Evolutionary conservation across 2,113 vertebrate genomes (phyloP).

Genomic region (Corythoichthys haematopterus): DNA sequence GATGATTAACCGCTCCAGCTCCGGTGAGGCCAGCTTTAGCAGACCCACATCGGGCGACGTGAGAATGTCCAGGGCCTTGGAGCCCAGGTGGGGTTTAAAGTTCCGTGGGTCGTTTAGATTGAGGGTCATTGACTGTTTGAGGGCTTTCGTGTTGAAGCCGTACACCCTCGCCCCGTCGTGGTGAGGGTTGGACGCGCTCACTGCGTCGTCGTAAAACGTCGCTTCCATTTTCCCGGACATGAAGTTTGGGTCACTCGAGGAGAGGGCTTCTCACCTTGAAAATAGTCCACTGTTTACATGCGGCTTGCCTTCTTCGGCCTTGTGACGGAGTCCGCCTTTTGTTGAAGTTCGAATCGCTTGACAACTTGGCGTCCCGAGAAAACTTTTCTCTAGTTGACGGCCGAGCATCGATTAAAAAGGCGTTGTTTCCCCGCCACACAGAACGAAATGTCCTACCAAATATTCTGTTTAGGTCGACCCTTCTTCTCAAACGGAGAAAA

Average conservation of each 20-base stretch:
- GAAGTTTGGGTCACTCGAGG: conserved; percentile 60
- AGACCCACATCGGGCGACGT: conserved; percentile 92
- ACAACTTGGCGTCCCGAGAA: conserved; percentile 64
- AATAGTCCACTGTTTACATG: conserved; percentile 24
- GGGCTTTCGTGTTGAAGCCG: conserved; percentile 85
- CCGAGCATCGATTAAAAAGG: conserved; percentile 22
- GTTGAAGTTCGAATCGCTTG: conserved; percentile 64
- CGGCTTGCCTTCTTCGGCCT: conserved; percentile 26
- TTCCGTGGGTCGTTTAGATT: conserved; percentile 89
- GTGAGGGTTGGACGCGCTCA: conserved; percentile 81
- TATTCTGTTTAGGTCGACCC: conserved; percentile 3
- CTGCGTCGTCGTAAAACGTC: conserved; percentile 93
- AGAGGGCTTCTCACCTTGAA: conserved; percentile 1
- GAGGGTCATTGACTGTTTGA: conserved; percentile 91
- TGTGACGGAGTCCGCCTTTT: conserved; percentile 47
- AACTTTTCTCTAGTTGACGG: conserved; percentile 51
- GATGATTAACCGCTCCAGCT: conserved; percentile 91
- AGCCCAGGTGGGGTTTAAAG: conserved; percentile 86
- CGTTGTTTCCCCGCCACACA: conserved; percentile 10
- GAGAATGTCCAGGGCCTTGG: conserved; percentile 85
- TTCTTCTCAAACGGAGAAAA: conserved; percentile 17
- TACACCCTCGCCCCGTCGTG: conserved; percentile 77
- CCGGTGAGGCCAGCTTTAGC: conserved; percentile 91
- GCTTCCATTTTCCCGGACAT: conserved; percentile 96
- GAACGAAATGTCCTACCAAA: conserved; percentile 9